Evolutionary conservation across 2,113 vertebrate species (phyloP), one percentile per base, ranked within the genome.

Genomic region (Zosterops hypoxanthus): DNA sequence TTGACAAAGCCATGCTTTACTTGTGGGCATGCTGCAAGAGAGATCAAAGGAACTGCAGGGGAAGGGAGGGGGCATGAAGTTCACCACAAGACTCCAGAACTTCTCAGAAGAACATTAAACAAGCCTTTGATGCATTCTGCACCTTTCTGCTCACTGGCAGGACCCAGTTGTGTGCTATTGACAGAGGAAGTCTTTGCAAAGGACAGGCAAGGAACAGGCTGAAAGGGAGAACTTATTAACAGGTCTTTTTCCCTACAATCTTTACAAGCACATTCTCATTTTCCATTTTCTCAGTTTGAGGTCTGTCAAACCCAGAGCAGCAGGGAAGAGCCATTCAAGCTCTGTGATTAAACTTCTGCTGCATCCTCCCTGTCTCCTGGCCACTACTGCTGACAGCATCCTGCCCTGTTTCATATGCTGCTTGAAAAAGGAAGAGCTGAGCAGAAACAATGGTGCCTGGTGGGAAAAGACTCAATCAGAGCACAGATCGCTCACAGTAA

Each of bases 381-480:
- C 66, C 81, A 55, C 49, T 36, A 11, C 46, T 52, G 92, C 86
- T 65, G 84, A 68, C 77, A 76, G 78, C 70, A 57, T 95, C 93
- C 93, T 71, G 79, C 49, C 52, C 66, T 31, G 68, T n/a, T 85
- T 69, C 73, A 46, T 12, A 44, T 0, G 12, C 76, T 65, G 34
- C 70, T 56, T 28, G 23, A 29, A 88, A 77, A 86, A 90, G 90
- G 90, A 96, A 93, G 60, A 63, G 76, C 52, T 42, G 57, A 77
- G 75, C 75, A 91, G 85, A 82, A 95, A 94, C 94, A 97, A 88
- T 31, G 34, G 82, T 77, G 88, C 66, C 33, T 56, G 36, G 29
- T 34, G 28, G 90, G 85, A 83, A 86, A 80, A 91, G 84, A 55
- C 87, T 82, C 72, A 73, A 90, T 59, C 59, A 81, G 87, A 90